Base-by-base conservation (phyloP, 2,113 vertebrate species). In the Cnemophilus loriae region DNA sequence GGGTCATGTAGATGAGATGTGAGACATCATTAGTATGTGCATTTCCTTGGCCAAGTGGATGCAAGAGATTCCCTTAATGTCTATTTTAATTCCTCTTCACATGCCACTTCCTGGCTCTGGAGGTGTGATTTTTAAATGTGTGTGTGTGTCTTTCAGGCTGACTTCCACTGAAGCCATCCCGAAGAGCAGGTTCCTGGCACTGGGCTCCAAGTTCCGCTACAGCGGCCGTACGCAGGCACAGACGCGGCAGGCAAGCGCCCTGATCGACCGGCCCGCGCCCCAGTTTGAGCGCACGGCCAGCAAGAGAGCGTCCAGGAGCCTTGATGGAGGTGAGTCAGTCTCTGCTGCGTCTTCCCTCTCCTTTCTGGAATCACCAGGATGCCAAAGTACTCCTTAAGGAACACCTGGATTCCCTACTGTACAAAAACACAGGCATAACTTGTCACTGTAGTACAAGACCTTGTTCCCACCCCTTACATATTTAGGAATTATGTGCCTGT, bases 191-290 rank as follows among this genome's bases (percentile, higher is more conserved):
- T 99, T 99, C 96, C 96, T 99, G 89, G 99, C 98, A 0, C 95
- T 99, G 96, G 99, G 99, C 88, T 99, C 99, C 44, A 99, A 99
- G 97, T 99, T 99, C 89, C 99, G 99, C 61, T 99, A 99, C 97
- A 99, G 99, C 5, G 99, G 99, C 9, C 98, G 99, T 35, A 99
- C 99, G 20, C 99, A 99, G 97, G 99, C 99, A 3, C 99, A 99
- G 97, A 99, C 99, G 5, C 97, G 99, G 44, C 99, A 99, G 97
- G 99, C 99, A 6, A 99, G 99, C 42, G 99, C 99, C 33, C 97
- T 99, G 84, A 99, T 99, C 11, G 99, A 99, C 97, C 97, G 99
- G 4, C 99, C 99, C 0, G 99, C 99, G 4, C 99, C 99, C 3
- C 97, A 98, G 71, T 99, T 99, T 49, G 99, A 99, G 92, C 98